Base-by-base conservation (phyloP, 1,140 invertebrate species). In the Bursaphelenchus mucronatus region DNA sequence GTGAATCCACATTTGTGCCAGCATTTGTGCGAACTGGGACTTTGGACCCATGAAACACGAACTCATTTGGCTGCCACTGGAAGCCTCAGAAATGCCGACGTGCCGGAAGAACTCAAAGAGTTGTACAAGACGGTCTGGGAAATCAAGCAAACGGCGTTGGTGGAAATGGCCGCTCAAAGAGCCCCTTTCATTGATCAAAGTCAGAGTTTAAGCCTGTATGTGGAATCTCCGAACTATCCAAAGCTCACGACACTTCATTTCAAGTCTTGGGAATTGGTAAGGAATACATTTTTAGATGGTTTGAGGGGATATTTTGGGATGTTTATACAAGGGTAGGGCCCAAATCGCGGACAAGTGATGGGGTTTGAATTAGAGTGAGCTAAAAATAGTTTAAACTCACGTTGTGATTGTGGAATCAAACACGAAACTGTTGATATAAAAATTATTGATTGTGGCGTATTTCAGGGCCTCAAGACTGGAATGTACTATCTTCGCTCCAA, bases 71-170 rank as follows among this genome's bases (percentile, higher is more conserved):
- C 98, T 71, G 88, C 90, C 30, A 13, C 87, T 89, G 69, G 89
- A 89, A 82, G 95, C 95, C 41, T 98, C 95, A 0, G 87, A 88
- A 68, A 92, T 98, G 72, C 87, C 88, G 83, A 83, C 47, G 94
- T 99, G 78, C 94, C 95, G 0, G 86, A 89, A 67, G 87, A 96
- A 64, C 84, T 98, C 11, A 92, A 94, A 81, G 86, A 87, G 8
- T 85, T 98, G 6, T 98, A 98, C 81, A 95, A 95, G 84, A 99
- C 95, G 3, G 93, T 97, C 0, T 98, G 95, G 96, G 96, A 99
- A 84, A 92, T 99, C 58, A 88, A 91, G 0, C 94, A 98, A 64
- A 95, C 93, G 81, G 87, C 86, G 5, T 88, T 97, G 1, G 87
- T 99, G 43, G 88, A 97, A 82, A 97, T 98, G 95, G 92, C 95